These are phyloP conservation scores for Boloria selene DNA, from an alignment of 2,888 invertebrate genomes.

Conservation along the genomic window DNA sequence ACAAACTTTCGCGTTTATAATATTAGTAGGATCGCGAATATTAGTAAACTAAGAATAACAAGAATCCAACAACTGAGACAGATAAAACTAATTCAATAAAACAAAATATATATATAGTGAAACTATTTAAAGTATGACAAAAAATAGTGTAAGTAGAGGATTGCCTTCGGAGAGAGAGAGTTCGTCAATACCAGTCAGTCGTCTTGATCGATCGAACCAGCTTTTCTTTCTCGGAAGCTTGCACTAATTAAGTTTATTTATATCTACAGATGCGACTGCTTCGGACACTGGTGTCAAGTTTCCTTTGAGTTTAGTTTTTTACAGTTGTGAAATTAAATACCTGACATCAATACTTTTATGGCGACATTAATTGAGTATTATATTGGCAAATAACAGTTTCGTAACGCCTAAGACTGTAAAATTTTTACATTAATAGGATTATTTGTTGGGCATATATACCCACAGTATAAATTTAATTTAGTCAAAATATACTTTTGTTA, in stretches of 20 bases:
- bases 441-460: too few species aligned
- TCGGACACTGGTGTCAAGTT: conserved; percentile 2
- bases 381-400: background rate
- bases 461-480: too few species aligned
- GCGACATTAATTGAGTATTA: conserved; percentile 5
- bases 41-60: too few species aligned
- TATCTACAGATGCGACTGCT: conserved; percentile 9
- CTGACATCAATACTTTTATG: background rate
- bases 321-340: conserved; percentile 15
- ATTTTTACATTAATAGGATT: too few species aligned
- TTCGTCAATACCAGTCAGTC: background rate
- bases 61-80: too few species aligned
- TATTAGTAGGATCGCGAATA: too few species aligned
- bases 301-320: conserved; percentile 6
- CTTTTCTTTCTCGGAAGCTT: conserved; percentile 30
- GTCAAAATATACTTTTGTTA: too few species aligned
- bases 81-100: too few species aligned
- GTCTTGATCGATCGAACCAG: conserved; percentile 16
- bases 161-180: background rate
- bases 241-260: conserved; percentile 19
- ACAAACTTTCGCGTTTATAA: too few species aligned
- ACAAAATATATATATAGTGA: too few species aligned
- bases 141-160: background rate
- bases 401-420: background rate
- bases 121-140: too few species aligned